Conservation (phyloP, 2,888 invertebrate species). For the Chrysopilus asiliformis region DNA sequence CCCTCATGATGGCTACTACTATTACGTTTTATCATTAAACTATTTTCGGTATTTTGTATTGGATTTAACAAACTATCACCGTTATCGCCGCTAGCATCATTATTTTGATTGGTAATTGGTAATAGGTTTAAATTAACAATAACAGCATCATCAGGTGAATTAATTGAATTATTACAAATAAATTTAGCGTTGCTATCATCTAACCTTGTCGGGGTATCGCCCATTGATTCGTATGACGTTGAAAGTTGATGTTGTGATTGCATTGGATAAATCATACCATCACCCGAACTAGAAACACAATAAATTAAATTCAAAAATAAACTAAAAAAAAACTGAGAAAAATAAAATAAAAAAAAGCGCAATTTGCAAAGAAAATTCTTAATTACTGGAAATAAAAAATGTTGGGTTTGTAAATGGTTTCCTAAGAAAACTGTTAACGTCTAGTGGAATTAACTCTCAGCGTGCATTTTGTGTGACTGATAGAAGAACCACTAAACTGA, state of each 20-base stretch:
- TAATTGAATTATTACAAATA: conserved; percentile 19
- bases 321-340: conserved; percentile 4
- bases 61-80: conserved; percentile 13
- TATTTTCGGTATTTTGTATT: conserved; percentile 5
- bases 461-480: too few relatives aligned
- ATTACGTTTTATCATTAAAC: too few relatives aligned
- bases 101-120: conserved; percentile 10
- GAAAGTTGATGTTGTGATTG: conserved; percentile 55
- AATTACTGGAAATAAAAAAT: too few relatives aligned
- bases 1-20: too few relatives aligned
- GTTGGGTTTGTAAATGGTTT: too few relatives aligned
- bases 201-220: conserved; percentile 73
- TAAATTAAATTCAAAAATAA: conserved; percentile 4
- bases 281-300: conserved; percentile 61
- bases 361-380: too few relatives aligned
- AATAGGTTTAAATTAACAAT: conserved; percentile 12
- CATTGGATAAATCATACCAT: conserved; percentile 76
- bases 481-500: too few relatives aligned
- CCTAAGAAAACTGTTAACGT: too few relatives aligned
- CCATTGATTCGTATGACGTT: conserved; percentile 77
- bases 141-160: conserved; percentile 13
- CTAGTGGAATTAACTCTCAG: too few relatives aligned
- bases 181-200: conserved; percentile 38
- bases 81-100: conserved; percentile 16
- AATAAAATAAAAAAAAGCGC: conserved; percentile 3